Evolutionary conservation across 1,140 invertebrate species (phyloP).

Genomic region (Lepidurus packardi): DNA sequence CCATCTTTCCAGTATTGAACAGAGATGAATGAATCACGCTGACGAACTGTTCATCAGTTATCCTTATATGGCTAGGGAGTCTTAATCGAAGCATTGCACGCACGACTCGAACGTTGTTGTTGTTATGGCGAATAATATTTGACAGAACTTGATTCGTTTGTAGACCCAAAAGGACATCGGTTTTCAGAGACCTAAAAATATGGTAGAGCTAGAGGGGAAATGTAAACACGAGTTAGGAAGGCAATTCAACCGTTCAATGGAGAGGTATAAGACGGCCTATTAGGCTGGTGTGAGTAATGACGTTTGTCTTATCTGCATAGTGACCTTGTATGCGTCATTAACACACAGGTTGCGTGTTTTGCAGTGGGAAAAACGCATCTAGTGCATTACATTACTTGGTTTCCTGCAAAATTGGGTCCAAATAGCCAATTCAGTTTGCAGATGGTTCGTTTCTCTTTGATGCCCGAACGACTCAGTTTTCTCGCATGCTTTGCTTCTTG

Average conservation of each 20-base stretch:
- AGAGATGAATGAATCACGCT: constrained; percentile 16
- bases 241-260: not conserved
- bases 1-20: not conserved
- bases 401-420: not conserved
- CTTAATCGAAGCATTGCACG: too few relatives aligned
- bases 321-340: not conserved
- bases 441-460: not conserved
- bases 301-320: constrained; percentile 5
- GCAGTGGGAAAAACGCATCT: not conserved
- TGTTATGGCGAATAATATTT: too few relatives aligned
- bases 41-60: not conserved
- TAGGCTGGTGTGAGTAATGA: constrained; percentile 8
- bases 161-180: not conserved
- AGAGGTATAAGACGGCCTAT: not conserved
- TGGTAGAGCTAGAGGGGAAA: too few relatives aligned
- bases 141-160: not conserved
- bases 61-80: not conserved
- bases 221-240: too few relatives aligned
- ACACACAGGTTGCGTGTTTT: not conserved
- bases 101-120: too few relatives aligned
- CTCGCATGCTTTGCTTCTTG: not conserved
- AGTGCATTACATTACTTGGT: not conserved
- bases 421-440: not conserved
- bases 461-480: not conserved
- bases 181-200: not conserved